Conservation (phyloP, 2,888 invertebrate genomes). For the Agonopterix heracliana region DNA sequence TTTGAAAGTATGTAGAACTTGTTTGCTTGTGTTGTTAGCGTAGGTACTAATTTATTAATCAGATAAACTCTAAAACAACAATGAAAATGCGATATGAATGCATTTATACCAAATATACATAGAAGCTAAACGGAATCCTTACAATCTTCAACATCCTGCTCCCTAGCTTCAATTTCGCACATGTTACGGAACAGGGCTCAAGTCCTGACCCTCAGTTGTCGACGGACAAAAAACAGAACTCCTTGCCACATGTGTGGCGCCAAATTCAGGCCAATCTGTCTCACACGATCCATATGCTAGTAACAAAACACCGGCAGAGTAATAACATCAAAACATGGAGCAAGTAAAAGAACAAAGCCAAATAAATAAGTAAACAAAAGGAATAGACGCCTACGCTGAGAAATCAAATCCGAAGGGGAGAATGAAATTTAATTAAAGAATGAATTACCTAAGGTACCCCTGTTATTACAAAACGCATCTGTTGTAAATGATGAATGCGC, state of each 20-base stretch:
- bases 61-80: not conserved
- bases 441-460: slow-evolving; percentile 48
- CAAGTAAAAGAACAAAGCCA: slow-evolving; percentile 17
- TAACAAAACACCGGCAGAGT: slow-evolving; percentile 20
- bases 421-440: slow-evolving; percentile 61
- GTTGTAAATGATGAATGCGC: slow-evolving; percentile 65
- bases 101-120: not conserved
- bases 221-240: slow-evolving; percentile 64
- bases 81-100: not conserved
- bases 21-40: not conserved
- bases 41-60: not conserved
- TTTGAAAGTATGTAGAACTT: slow-evolving; percentile 13
- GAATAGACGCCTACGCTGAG: slow-evolving; percentile 32
- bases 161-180: slow-evolving; percentile 50
- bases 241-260: slow-evolving; percentile 43
- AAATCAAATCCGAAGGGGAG: slow-evolving; percentile 38
- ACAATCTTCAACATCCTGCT: slow-evolving; percentile 43
- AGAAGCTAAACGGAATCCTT: slow-evolving; percentile 31
- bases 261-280: slow-evolving; percentile 45
- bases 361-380: slow-evolving; percentile 33
- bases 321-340: slow-evolving; percentile 16
- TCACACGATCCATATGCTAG: slow-evolving; percentile 29
- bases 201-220: slow-evolving; percentile 43
- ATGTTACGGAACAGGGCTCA: slow-evolving; percentile 47
- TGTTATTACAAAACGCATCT: slow-evolving; percentile 64